Conservation (phyloP, 1,140 invertebrate species). For the Chironomus striatipennis region DNA sequence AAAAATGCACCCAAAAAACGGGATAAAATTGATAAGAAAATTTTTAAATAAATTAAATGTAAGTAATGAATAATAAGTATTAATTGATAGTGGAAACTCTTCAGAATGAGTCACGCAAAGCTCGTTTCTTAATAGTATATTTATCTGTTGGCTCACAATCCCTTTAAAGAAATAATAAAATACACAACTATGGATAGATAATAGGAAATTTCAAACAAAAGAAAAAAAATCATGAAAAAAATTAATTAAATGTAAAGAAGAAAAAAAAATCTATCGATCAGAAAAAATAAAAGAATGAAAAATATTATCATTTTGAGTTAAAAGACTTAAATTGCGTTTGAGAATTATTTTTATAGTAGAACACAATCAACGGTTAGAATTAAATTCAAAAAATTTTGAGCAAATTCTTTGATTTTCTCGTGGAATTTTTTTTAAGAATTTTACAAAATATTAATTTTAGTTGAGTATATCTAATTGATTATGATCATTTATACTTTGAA, state of each 20-base stretch:
- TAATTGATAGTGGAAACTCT: slow-evolving; percentile 11
- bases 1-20: neutral
- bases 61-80: neutral
- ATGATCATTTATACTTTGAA: no score
- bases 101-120: neutral
- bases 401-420: no score
- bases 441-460: no score
- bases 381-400: no score
- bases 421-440: no score
- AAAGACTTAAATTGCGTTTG: neutral
- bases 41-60: neutral
- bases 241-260: neutral
- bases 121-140: neutral
- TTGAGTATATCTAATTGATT: no score
- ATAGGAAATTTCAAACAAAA: neutral
- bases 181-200: neutral
- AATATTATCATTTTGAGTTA: neutral
- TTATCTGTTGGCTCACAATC: neutral
- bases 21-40: neutral
- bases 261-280: slow-evolving; percentile 1
- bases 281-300: neutral
- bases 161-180: no score
- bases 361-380: no score
- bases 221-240: neutral
- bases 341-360: no score